These are phyloP conservation scores for Echinarachnius parma DNA, from an alignment of 53 echinoderm and acorn worm genomes.

Conservation along the genomic window DNA sequence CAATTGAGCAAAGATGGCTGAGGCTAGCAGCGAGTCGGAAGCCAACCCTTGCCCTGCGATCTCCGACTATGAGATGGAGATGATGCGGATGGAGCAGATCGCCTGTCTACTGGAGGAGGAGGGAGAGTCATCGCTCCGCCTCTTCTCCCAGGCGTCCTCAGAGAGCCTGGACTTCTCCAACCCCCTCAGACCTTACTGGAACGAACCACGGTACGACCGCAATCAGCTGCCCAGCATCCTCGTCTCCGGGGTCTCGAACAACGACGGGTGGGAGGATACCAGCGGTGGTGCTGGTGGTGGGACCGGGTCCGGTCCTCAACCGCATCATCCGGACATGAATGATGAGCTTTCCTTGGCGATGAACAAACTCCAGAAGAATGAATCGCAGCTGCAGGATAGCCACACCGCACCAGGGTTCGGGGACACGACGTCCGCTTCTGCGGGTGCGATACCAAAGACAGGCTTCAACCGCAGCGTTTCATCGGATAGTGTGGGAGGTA, in stretches of 20 bases:
- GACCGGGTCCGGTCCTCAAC: neutral
- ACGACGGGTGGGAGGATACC: slow-evolving; percentile 13
- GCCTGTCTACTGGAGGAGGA: slow-evolving; percentile 31
- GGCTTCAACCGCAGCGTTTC: slow-evolving; percentile 40
- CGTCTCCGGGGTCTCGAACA: slow-evolving; percentile 63
- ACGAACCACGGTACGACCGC: slow-evolving; percentile 59
- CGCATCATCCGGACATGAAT: neutral
- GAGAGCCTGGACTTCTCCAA: slow-evolving; percentile 42
- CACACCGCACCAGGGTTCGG: neutral
- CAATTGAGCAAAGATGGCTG: slow-evolving; percentile 32
- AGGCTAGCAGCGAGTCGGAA: slow-evolving; percentile 7
- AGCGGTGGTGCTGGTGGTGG: neutral
- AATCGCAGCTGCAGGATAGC: neutral
- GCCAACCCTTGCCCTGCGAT: slow-evolving; percentile 12
- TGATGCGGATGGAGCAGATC: slow-evolving; percentile 49
- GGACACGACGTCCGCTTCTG: neutral
- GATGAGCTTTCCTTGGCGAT: neutral
- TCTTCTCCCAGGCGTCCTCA: slow-evolving; percentile 9
- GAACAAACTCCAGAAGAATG: slow-evolving; percentile 24
- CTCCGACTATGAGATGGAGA: slow-evolving; percentile 40
- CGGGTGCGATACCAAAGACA: neutral
- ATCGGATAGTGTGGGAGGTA: slow-evolving; percentile 35
- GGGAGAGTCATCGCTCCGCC: slow-evolving; percentile 11
- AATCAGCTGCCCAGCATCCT: slow-evolving; percentile 74
- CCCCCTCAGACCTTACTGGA: slow-evolving; percentile 55